Evolutionary conservation across 2,113 vertebrate species (phyloP), one percentile per base, ranked within the genome.

Genomic region (Pachycephala philippinensis): DNA sequence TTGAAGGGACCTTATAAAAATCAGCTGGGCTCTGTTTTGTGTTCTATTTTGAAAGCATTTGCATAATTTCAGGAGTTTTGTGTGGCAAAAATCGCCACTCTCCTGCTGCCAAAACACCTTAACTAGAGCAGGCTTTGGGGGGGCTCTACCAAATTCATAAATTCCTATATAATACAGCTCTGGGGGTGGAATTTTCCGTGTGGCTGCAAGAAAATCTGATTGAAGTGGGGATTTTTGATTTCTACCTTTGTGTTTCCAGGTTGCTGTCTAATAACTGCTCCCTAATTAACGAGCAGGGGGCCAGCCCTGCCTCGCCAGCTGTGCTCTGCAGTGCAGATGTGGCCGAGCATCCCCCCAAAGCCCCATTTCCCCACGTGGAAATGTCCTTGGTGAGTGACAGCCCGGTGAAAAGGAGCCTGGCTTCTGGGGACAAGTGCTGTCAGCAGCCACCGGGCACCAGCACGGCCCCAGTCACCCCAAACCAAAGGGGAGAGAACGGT

Each of bases 351-450:
- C 87, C 54, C 84, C 35, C 63, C 30, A 50, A n/a, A 49, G 12
- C 6, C 69, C 42, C 1, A n/a, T n/a, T 26, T 65, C 89, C 79
- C 80, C 33, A 72, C 82, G 65, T 24, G 56, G 86, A 5, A 45
- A 54, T 11, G 63, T 39, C 61, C 57, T 11, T 4, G 33, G 35
- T 57, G 92, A 93, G 82, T 87, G 91, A 95, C 59, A 78, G 52
- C n/a, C 11, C 2, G 37, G 35, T 93, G 91, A 91, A 94, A 97
- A 94, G 84, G 64, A n/a, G 68, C 1, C 94, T 68, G 91, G 69
- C 77, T 96, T 74, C 72, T 84, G 90, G 84, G 84, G 92, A 95
- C 66, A 90, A 74, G 39, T 82, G 40, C 91, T 96, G 90, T 95
- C 93, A 96, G 52, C 92, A 84, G 75, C 27, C 93, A 74, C 19